phyloP scores from a whole-genome alignment of 2,888 invertebrate genomes.

The Sphaeridia pumilis region DNA sequence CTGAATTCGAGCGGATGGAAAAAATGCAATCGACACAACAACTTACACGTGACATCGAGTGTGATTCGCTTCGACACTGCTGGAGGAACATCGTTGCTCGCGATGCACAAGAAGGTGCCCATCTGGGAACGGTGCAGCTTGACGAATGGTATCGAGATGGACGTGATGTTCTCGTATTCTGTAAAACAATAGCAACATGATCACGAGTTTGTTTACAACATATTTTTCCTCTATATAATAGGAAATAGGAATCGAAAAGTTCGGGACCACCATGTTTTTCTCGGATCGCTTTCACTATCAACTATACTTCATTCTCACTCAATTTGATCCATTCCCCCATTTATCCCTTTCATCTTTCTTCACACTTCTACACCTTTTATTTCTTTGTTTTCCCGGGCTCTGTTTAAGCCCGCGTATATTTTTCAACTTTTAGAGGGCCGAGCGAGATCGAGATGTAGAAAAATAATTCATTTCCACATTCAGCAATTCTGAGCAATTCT shows the following conservation, averaged over 20 bases:
- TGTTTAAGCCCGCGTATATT: too few relatives aligned
- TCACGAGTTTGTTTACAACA: too few relatives aligned
- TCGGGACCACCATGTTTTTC: background rate
- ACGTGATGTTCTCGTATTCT: slow-evolving; percentile 61
- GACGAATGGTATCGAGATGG: slow-evolving; percentile 59
- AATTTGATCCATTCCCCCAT: background rate
- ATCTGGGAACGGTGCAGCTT: slow-evolving; percentile 49
- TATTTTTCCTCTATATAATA: too few relatives aligned
- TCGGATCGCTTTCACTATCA: background rate
- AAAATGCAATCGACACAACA: slow-evolving; percentile 10
- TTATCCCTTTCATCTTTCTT: background rate
- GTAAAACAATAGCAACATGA: slow-evolving; percentile 27
- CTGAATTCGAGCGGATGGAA: background rate
- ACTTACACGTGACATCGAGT: slow-evolving; percentile 82
- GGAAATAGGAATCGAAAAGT: too few relatives aligned
- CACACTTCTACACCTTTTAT: too few relatives aligned
- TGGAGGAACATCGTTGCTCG: slow-evolving; percentile 51
- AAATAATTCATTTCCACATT: too few relatives aligned
- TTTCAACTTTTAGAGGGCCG: too few relatives aligned
- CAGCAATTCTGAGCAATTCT: too few relatives aligned
- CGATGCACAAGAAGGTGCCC: slow-evolving; percentile 61
- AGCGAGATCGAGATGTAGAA: too few relatives aligned
- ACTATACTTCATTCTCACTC: background rate
- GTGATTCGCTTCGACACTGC: slow-evolving; percentile 79
- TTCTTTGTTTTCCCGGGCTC: too few relatives aligned